phyloP scores from a whole-genome alignment of 2,113 vertebrate genomes.

The Plectropomus leopardus region DNA sequence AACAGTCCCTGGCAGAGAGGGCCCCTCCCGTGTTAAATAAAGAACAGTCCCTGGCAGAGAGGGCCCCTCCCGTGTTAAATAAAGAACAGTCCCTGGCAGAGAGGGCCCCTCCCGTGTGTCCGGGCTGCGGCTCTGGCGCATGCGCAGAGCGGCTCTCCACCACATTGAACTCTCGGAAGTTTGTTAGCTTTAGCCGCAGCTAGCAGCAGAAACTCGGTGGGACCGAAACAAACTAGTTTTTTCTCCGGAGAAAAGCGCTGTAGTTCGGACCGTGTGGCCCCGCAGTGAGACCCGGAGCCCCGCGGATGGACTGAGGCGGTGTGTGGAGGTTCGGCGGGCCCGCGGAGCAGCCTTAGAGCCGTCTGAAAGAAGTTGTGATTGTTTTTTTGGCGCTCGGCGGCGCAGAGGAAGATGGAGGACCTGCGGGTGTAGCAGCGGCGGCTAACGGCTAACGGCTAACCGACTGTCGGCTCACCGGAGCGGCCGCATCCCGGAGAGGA shows the following conservation, averaged over 20 bases:
- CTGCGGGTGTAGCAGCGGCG: slow-evolving; percentile 69
- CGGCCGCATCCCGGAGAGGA: neutral
- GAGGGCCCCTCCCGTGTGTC: too few species aligned
- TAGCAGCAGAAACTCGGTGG: slow-evolving; percentile 53
- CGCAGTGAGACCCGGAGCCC: slow-evolving; percentile 1
- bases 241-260: slow-evolving; percentile 17
- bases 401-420: slow-evolving; percentile 81
- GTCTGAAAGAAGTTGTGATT: slow-evolving; percentile 81
- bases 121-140: too few species aligned
- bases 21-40: too few species aligned
- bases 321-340: neutral
- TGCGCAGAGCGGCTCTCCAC: slow-evolving; percentile 62
- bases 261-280: neutral
- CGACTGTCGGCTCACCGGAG: slow-evolving; percentile 16
- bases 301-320: slow-evolving; percentile 50
- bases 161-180: slow-evolving; percentile 80
- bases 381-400: slow-evolving; percentile 81
- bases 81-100: too few species aligned
- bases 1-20: too few species aligned
- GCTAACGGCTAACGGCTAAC: slow-evolving; percentile 75
- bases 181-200: slow-evolving; percentile 70
- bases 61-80: too few species aligned
- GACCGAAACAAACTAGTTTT: slow-evolving; percentile 63
- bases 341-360: slow-evolving; percentile 30
- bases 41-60: too few species aligned